Conservation (phyloP, 1,140 invertebrate species). For the Dolichoris vasculosae region DNA sequence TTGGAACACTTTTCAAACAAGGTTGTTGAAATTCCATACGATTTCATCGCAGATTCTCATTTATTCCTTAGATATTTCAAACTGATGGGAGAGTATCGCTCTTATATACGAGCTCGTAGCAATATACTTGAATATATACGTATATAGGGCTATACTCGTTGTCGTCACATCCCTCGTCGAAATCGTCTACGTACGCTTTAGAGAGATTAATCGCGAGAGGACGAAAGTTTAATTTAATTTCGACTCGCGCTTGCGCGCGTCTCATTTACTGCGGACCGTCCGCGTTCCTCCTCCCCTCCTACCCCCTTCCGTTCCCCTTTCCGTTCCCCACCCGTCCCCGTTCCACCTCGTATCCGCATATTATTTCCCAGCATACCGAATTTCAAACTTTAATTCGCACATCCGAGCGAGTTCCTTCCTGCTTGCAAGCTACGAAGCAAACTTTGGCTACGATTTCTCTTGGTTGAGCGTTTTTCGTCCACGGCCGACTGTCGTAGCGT, state of each 20-base stretch:
- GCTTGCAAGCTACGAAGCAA: constrained; percentile 35
- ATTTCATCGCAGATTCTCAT: not conserved
- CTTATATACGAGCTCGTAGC: constrained; percentile 14
- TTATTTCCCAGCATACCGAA: constrained; percentile 62
- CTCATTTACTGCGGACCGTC: constrained; percentile 58
- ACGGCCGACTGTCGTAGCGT: not conserved
- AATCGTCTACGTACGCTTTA: constrained; percentile 47
- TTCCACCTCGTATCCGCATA: constrained; percentile 62
- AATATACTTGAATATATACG: not conserved
- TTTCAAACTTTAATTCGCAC: constrained; percentile 65
- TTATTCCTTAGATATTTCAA: constrained; percentile 38
- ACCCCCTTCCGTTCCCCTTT: not conserved
- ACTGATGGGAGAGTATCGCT: constrained; percentile 18
- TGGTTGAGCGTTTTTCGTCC: constrained; percentile 21
- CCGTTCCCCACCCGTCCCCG: constrained; percentile 5
- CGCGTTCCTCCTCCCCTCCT: not conserved
- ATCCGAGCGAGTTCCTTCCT: constrained; percentile 58
- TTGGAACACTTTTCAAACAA: not conserved
- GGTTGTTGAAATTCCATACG: not conserved
- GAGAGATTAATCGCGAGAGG: constrained; percentile 58
- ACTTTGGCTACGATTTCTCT: constrained; percentile 48
- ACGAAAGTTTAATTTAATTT: constrained; percentile 66
- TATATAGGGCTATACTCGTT: constrained; percentile 4
- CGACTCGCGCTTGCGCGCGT: constrained; percentile 55
- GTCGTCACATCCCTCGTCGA: constrained; percentile 9